A percentile compares a stretch with the other conserved stretches of the same genome.
phyloP scores from a whole-genome alignment of 2,797 vertebrate genomes.

The Parauchenoglanis punctatus region DNA sequence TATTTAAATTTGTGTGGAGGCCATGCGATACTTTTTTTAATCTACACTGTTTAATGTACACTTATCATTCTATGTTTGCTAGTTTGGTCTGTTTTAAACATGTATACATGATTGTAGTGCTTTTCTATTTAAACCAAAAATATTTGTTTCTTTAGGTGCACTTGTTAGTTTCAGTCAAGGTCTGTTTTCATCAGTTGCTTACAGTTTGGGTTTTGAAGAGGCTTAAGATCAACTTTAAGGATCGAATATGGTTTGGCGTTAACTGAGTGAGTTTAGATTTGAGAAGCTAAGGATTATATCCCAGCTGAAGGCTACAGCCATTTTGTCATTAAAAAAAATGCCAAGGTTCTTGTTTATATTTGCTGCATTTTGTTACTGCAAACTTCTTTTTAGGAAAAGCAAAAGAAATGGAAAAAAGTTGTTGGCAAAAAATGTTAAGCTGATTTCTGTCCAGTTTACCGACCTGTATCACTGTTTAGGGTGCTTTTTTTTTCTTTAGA shows the following conservation, averaged over 20 bases:
- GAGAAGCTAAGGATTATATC: not conserved
- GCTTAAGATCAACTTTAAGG: slow-evolving; percentile 1
- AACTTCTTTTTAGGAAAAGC: not conserved
- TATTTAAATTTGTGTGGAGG: not conserved
- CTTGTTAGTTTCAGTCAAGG: not conserved
- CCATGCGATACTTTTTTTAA: not conserved
- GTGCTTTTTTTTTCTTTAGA: too few relatives aligned
- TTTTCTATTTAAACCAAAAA: not conserved
- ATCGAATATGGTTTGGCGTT: not conserved
- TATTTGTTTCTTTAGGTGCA: not conserved
- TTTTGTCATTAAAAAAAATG: not conserved
- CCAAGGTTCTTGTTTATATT: not conserved
- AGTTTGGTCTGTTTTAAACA: not conserved
- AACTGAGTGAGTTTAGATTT: not conserved
- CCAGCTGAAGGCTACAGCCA: not conserved
- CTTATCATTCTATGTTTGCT: not conserved
- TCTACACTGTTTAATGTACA: not conserved
- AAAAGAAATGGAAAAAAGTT: not conserved
- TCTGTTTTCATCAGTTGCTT: not conserved
- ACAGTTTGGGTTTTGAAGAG: not conserved
- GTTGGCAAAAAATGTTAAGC: not conserved
- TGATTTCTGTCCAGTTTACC: slow-evolving; percentile 24
- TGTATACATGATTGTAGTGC: not conserved
- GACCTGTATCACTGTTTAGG: not conserved
- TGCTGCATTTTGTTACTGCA: slow-evolving; percentile 9